These are phyloP conservation scores for Sebastes alutus DNA, from an alignment of 2,797 vertebrate species.

Conservation along the genomic window DNA sequence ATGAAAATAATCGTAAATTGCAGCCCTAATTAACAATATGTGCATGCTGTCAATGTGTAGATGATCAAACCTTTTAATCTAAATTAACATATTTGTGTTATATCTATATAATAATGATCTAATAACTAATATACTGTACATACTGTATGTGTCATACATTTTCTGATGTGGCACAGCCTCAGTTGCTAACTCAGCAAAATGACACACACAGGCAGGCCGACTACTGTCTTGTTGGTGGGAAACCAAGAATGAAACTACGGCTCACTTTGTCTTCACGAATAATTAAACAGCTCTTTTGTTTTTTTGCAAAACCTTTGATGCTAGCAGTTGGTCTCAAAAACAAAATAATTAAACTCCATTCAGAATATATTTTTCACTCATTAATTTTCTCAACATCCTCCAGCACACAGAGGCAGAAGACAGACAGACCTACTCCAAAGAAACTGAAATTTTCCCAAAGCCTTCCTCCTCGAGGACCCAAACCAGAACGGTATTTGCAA, in stretches of 20 bases:
- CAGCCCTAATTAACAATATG: not conserved
- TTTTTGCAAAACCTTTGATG: constrained; percentile 23
- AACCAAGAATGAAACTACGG: constrained; percentile 2
- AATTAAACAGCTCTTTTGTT: constrained; percentile 6
- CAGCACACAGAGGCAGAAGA: not conserved
- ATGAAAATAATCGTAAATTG: no score
- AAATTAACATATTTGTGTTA: not conserved
- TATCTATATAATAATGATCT: not conserved
- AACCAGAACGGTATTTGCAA: not conserved
- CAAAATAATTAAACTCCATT: not conserved
- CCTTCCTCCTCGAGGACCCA: not conserved
- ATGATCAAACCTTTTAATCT: not conserved
- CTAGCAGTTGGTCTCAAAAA: not conserved
- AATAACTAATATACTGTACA: not conserved
- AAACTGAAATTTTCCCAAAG: not conserved
- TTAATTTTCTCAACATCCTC: not conserved
- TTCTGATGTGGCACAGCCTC: not conserved
- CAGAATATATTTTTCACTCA: not conserved
- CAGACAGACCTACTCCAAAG: not conserved
- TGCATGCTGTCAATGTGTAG: not conserved
- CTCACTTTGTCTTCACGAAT: constrained; percentile 22
- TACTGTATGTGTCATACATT: not conserved
- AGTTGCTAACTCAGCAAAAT: constrained; percentile 2
- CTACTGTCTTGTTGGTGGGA: not conserved
- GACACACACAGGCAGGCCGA: not conserved